Base-by-base conservation (phyloP, 2,113 vertebrate genomes). In the Chionis minor region DNA sequence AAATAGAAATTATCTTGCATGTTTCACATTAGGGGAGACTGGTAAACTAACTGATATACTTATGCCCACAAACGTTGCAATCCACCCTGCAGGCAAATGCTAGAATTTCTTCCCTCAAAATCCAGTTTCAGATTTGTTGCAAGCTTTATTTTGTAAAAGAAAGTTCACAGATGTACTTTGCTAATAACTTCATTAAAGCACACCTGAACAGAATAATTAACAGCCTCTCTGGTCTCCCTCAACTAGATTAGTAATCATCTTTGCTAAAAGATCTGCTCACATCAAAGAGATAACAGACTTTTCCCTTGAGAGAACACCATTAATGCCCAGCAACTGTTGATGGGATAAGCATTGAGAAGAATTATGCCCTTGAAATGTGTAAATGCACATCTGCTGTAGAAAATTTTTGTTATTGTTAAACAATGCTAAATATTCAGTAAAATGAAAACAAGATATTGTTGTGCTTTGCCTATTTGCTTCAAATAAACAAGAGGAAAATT, bases 121-220 rank as follows among this genome's bases (percentile, higher is more conserved):
- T 42, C 28, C 61, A 85, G 33, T 79, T 91, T 67, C 30, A 54
- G 32, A 52, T 81, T 71, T 84, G 20, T 78, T 81, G 45, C 21
- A 66, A 91, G 52, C 10, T 92, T 81, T 65, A 8, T 79, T 86
- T 92, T 75, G 19, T 69, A 27, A 75, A 54, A 67, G n/a, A 52
- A 90, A 44, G 8, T 70, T 86, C 71, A 81, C 62, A 94, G 79
- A 83, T 66, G 51, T 83, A 88, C 56, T 91, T 89, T 75, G 44
- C 33, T 78, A 73, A 92, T 49, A 94, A 81, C 52, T 69, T 91
- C 66, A 92, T 87, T 85, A 87, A 85, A 91, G 20, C 45, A 78
- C 24, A 94, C 67, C 47, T 72, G 69, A 91, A 71, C 65, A 92
- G 81, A 94, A 95, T 92, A 94, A 92, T 78, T 93, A 90, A 85